These are phyloP conservation scores for Furcifer pardalis DNA, from an alignment of 2,797 vertebrate species.

Conservation along the genomic window DNA sequence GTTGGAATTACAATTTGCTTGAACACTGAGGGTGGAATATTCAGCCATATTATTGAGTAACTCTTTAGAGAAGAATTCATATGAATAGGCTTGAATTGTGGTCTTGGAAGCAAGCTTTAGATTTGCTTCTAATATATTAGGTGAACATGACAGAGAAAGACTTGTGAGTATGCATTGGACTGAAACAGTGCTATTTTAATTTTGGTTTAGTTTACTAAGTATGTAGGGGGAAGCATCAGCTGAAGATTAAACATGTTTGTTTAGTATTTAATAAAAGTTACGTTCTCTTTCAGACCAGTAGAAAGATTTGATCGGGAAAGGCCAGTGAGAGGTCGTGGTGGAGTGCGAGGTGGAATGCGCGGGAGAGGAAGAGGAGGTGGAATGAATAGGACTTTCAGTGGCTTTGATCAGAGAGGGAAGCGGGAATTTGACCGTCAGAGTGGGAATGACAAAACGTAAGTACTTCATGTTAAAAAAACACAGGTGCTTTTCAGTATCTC, in stretches of 20 bases:
- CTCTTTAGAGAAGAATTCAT: not conserved
- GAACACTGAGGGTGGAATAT: not conserved
- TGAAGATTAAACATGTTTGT: not conserved
- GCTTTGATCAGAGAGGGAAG: slow-evolving; percentile 84
- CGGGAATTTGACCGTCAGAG: slow-evolving; percentile 84
- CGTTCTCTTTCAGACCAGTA: slow-evolving; percentile 64
- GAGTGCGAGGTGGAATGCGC: slow-evolving; percentile 72
- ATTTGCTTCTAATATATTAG: not conserved
- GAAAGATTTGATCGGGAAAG: slow-evolving; percentile 73
- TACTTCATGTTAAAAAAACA: slow-evolving; percentile 45
- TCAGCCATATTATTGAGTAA: not conserved
- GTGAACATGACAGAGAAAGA: not conserved
- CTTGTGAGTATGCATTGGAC: not conserved
- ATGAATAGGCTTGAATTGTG: not conserved
- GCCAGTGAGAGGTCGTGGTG: slow-evolving; percentile 73
- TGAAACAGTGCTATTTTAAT: not conserved
- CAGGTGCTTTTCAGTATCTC: not conserved
- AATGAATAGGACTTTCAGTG: slow-evolving; percentile 73
- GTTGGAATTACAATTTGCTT: not conserved
- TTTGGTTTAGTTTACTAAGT: not conserved
- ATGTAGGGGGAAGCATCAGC: not conserved
- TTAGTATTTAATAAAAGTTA: not conserved
- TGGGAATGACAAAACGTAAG: slow-evolving; percentile 80
- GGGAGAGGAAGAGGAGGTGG: slow-evolving; percentile 79
- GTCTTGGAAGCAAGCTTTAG: not conserved